phyloP scores from a whole-genome alignment of 2,797 vertebrate species.

The Protosalanx chinensis region DNA sequence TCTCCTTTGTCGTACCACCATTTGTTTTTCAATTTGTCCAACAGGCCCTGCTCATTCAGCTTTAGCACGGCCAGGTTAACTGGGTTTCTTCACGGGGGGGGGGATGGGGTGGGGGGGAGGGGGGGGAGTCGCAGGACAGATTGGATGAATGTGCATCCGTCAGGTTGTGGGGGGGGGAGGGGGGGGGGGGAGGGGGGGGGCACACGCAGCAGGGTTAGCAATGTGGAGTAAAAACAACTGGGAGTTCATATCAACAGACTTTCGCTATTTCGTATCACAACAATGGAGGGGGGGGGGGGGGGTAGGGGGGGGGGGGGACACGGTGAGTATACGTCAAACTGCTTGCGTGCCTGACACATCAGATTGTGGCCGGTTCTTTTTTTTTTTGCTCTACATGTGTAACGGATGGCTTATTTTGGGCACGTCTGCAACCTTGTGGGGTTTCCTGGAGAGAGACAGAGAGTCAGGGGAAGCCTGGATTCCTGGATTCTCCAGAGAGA shows the following conservation, averaged over 20 bases:
- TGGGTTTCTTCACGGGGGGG: slow-evolving; percentile 87
- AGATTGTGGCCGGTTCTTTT: not conserved
- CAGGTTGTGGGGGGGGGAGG: too few species aligned
- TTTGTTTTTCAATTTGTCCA: slow-evolving; percentile 99
- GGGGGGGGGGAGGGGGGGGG: too few species aligned
- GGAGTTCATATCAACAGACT: not conserved
- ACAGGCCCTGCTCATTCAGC: slow-evolving; percentile 99
- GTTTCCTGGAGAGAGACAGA: too few species aligned
- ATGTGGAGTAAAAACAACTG: too few species aligned
- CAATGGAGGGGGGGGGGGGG: not conserved
- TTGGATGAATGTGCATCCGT: not conserved
- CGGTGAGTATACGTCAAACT: not conserved
- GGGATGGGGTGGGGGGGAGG: too few species aligned
- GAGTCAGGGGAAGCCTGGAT: too few species aligned
- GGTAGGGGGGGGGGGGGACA: too few species aligned
- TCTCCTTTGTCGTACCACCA: slow-evolving; percentile 99
- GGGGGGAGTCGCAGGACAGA: not conserved
- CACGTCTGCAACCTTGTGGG: too few species aligned
- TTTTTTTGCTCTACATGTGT: not conserved
- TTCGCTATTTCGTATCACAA: not conserved
- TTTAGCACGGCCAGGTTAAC: slow-evolving; percentile 99
- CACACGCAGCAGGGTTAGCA: too few species aligned
- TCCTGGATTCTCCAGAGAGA: too few species aligned
- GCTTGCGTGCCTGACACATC: not conserved
- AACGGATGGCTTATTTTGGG: not conserved